Base-by-base conservation (phyloP, 2,113 vertebrate species). In the Apodemus sylvaticus region DNA sequence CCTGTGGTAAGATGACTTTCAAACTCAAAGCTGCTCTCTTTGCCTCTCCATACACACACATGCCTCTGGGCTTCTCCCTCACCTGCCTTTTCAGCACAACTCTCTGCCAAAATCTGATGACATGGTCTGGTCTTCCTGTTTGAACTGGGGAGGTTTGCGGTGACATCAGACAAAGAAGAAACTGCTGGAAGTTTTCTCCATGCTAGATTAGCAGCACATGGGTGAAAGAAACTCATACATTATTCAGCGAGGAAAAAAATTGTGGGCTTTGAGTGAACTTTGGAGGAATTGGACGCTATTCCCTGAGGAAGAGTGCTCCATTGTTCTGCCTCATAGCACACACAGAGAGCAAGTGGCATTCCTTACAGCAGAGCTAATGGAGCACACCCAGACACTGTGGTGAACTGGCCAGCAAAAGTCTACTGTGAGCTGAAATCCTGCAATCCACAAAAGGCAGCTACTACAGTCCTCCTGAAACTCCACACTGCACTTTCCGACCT, bases 161-260 rank as follows among this genome's bases (percentile, higher is more conserved):
- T 89, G 95, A 94, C 82, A 96, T 95, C 92, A 95, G 73, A 74
- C 91, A 91, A 93, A 74, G 55, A 85, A 79, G 48, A 90, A 92
- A 78, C 79, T 90, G 79, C 81, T 94, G 88, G 90, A 93, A 97
- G 88, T 62, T 79, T 29, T 86, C 48, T 94, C 73, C 64, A 39
- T 79, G 85, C 26, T 93, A 87, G 88, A 97, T 94, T 96, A 97
- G 95, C 55, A 95, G 90, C 93, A 96, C 90, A 96, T 95, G 96
- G 77, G 82, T 74, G 94, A 91, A 94, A 76, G 64, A 48, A 95
- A 73, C 55, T 97, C 89, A 98, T 98, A 39, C 94, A 97, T 98
- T 97, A 97, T 98, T 97, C 97, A 97, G 86, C 97, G 82, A 60
- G 96, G 95, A 79, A 97, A 85, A 97, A 97, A 97, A 95, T 48